phyloP scores from a whole-genome alignment of 1,140 invertebrate species.

The Papilio machaon region DNA sequence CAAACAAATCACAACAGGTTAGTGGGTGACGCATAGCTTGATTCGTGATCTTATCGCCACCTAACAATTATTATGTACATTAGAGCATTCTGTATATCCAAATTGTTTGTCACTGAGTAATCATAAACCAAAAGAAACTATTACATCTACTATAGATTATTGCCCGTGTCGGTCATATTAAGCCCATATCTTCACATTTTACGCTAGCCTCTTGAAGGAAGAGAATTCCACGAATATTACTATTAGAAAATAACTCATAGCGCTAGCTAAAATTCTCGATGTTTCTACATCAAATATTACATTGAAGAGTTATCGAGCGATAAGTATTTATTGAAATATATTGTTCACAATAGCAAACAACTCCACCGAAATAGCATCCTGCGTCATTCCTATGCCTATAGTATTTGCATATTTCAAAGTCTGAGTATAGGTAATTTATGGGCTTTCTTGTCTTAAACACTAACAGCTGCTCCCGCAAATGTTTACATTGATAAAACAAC shows the following conservation, averaged over 20 bases:
- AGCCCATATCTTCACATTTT: no score
- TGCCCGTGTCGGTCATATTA: no score
- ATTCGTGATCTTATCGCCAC: constrained; percentile 43
- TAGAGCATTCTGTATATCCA: not conserved
- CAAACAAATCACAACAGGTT: constrained; percentile 66
- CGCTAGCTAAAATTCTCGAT: not conserved
- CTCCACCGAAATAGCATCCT: constrained; percentile 42
- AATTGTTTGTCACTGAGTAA: not conserved
- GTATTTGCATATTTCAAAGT: constrained; percentile 45
- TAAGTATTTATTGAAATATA: constrained; percentile 39
- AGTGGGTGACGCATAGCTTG: constrained; percentile 53
- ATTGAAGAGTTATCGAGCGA: not conserved
- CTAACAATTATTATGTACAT: not conserved
- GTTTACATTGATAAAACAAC: constrained; percentile 42
- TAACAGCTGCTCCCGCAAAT: constrained; percentile 46
- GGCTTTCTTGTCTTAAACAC: constrained; percentile 47
- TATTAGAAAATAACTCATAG: no score
- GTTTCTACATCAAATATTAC: constrained; percentile 26
- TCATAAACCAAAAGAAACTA: not conserved
- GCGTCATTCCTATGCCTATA: constrained; percentile 51
- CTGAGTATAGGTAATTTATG: constrained; percentile 46
- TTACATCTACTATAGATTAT: no score
- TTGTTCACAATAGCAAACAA: constrained; percentile 41
- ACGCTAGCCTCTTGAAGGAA: no score
- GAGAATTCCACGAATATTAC: no score